Base-by-base conservation (phyloP, 2,888 invertebrate genomes). In the Drosophila helvetica region DNA sequence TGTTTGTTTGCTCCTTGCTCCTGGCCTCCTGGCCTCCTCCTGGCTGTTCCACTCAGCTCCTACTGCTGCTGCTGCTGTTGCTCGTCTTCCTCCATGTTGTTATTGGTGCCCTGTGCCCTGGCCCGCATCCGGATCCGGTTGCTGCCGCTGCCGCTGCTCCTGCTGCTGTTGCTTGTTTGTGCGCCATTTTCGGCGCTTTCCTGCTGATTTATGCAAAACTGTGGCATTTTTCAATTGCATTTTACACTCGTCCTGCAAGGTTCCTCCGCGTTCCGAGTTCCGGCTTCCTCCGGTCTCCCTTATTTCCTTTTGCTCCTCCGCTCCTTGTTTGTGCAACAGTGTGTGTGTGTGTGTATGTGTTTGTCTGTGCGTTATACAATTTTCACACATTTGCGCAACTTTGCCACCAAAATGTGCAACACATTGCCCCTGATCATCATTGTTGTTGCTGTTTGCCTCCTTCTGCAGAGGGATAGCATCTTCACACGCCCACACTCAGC, bases 191-290 rank as follows among this genome's bases (percentile, higher is more conserved):
- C 67, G 80, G 78, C 80, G 86, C 82, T 75, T 84, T 81, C 79
- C 88, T 87, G 82, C 82, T 87, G 82, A 83, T 85, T 83, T 83
- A 83, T 83, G 82, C 86, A 87, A 83, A 81, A 81, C 86, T 82
- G 80, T 83, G 82, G 86, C 79, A 83, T 83, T 87, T 82, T 83
- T 87, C 82, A 87, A 83, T 83, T 83, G 88, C 86, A 70, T 87
- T 87, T 87, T 70, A 73, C 71, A 62, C 59, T 62, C 78, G 70
- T 77, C 69, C 79, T 70, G 82, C 75, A 82, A 77, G 65, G 52
- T 61, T 51, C 38, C 60, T 73, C 50, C 57, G 51, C 55, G 43
- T 52, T 42, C 61, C 57, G 58, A 27, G 56, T 58, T 66, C 30
- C 57, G 43, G 51, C 58, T 67, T 27, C 52, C 54, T 53, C 57